Evolutionary conservation across 2,797 vertebrate species (phyloP).

Genomic region (Galagoides demidoff): DNA sequence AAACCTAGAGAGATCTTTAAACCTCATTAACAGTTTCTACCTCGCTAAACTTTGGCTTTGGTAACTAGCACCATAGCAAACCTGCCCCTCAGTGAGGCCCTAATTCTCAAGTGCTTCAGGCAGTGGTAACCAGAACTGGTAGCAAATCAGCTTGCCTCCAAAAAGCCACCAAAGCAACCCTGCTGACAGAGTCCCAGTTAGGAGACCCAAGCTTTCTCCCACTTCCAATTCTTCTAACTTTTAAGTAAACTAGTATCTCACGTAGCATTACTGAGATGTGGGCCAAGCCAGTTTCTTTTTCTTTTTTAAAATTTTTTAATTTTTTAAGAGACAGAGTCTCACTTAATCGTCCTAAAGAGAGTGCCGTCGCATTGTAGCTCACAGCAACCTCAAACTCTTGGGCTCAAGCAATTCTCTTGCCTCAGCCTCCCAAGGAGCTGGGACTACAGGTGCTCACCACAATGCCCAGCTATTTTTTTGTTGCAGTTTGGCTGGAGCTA

Average conservation of each 20-base stretch:
- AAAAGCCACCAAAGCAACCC: not conserved
- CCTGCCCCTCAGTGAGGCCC: not conserved
- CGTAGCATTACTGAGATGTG: not conserved
- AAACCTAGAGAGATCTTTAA: not conserved
- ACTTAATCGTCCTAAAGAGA: too few relatives aligned
- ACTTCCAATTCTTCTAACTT: conserved; percentile 17
- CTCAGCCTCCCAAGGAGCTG: too few relatives aligned
- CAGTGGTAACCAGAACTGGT: not conserved
- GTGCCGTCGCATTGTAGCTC: too few relatives aligned
- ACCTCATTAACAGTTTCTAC: not conserved
- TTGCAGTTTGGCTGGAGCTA: too few relatives aligned
- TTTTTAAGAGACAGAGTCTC: too few relatives aligned
- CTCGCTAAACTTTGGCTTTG: not conserved
- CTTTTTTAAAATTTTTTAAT: not conserved
- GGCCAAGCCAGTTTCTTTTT: not conserved
- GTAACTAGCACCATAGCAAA: not conserved
- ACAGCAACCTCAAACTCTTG: too few relatives aligned
- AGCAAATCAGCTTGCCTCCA: not conserved
- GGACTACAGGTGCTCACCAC: too few relatives aligned
- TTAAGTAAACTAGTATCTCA: conserved; percentile 16
- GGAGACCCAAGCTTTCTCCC: not conserved
- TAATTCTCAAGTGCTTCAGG: not conserved
- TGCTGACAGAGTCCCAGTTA: not conserved
- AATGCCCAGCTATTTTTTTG: too few relatives aligned
- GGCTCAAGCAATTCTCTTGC: too few relatives aligned